Evolutionary conservation across 1,140 invertebrate species (phyloP), one percentile per base, ranked within the genome.

Genomic region (Pogonognathellus flavescens): DNA sequence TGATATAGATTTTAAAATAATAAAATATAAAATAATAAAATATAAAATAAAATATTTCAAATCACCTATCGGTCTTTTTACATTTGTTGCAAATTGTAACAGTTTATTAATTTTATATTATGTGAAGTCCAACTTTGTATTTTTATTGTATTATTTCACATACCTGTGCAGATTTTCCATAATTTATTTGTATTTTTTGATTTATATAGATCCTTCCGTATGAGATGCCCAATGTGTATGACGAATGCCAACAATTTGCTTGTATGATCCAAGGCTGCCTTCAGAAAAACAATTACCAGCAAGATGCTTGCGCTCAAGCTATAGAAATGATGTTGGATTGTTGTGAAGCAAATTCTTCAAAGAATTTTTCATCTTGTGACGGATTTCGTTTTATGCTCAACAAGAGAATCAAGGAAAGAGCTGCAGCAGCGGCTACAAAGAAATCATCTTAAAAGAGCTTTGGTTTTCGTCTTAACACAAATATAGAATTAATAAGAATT

Each of bases 201-300:
- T 7, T 53, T 31, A 53, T 81, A 53, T 31, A 81, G 80, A 81
- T 22, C n/a, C 18, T 22, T 14, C 16, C 10, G 20, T 4, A 53
- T 59, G 82, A 60, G 11, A 72, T 72, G 66, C 22, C 66, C 66
- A 72, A 41, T 62, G 53, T 31, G 11, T 50, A 31, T n/a, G 85
- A 88, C 52, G 84, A 88, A 62, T 88, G 87, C 60, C 87, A 86
- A 72, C 62, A 55, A 4, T 87, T 66, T 59, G 88, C 88, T 20
- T 88, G 88, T 84, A 72, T 76, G 59, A 88, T 88, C 85, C 88
- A 88, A 86, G 85, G 57, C 22, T 88, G 88, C 84, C 80, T 88
- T 13, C 86, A 88, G 66, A 87, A 88, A 31, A 87, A 88, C 82
- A 82, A 87, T 80, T 88, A 87, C 31, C 85, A 88, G 41, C 88